Conservation (phyloP, 2,113 vertebrate species). For the Tonatia bakeri region DNA sequence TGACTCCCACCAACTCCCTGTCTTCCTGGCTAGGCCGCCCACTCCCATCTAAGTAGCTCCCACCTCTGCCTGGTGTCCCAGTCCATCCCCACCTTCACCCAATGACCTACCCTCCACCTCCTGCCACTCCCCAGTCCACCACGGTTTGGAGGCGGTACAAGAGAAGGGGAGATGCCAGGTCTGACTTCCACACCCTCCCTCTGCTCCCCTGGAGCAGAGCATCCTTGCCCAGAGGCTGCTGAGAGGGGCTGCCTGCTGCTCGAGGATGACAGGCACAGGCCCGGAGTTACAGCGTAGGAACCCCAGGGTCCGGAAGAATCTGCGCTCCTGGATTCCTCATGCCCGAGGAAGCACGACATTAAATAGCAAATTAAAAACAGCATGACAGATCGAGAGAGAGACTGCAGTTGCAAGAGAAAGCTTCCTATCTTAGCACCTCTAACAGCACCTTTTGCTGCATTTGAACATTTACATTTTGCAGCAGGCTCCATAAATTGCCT, state of each 20-base stretch:
- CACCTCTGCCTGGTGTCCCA: not conserved
- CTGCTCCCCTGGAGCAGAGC: not conserved
- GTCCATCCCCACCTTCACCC: not conserved
- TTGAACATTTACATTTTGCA: not conserved
- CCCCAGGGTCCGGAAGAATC: not conserved
- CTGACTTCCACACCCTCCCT: not conserved
- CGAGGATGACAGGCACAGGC: rapidly evolving
- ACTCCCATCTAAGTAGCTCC: not conserved
- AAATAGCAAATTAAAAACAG: constrained; percentile 18
- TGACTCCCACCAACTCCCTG: not conserved
- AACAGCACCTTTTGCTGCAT: not conserved
- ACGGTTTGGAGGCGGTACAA: rapidly evolving
- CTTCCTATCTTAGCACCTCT: not conserved
- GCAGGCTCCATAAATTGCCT: not conserved
- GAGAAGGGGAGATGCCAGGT: not conserved
- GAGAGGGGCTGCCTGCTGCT: not conserved
- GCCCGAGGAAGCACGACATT: not conserved
- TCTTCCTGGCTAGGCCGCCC: not conserved
- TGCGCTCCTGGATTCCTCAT: not conserved
- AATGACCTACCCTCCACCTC: not conserved
- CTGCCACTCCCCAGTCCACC: not conserved
- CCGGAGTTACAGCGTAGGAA: not conserved
- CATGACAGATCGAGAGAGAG: not conserved
- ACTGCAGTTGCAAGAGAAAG: not conserved
- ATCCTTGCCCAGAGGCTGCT: no score